Evolutionary conservation across 2,888 invertebrate species (phyloP).

Genomic region (Catocala nupta): DNA sequence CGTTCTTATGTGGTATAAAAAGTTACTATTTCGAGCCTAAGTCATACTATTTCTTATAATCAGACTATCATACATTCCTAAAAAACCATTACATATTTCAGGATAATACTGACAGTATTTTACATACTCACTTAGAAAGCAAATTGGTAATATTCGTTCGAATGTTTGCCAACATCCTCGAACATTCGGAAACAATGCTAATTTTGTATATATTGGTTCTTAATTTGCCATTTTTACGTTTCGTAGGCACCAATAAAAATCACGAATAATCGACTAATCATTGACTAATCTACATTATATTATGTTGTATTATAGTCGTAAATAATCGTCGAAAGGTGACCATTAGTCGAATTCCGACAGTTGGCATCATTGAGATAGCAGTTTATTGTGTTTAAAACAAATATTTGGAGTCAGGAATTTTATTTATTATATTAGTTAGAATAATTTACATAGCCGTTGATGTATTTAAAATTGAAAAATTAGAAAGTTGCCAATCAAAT

Average conservation of each 20-base stretch:
- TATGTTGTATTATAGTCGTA: conserved; percentile 15
- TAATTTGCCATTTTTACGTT: not conserved
- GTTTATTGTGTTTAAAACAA: conserved; percentile 14
- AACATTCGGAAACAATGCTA: not conserved
- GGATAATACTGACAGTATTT: too few species aligned
- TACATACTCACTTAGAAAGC: too few species aligned
- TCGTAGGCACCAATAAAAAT: conserved; percentile 5
- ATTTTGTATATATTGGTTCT: not conserved
- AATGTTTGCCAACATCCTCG: too few species aligned
- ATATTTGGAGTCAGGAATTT: conserved; percentile 7
- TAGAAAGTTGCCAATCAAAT: too few species aligned
- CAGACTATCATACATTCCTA: too few species aligned
- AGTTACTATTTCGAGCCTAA: too few species aligned
- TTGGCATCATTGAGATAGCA: conserved; percentile 10
- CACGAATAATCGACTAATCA: conserved; percentile 1
- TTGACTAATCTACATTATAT: conserved; percentile 18
- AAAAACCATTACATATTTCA: too few species aligned
- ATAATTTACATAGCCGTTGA: not conserved
- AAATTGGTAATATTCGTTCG: too few species aligned
- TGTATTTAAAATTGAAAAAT: not conserved
- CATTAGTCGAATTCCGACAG: conserved; percentile 13
- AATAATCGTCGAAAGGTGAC: conserved; percentile 5
- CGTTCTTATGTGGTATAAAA: too few species aligned
- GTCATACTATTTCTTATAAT: too few species aligned
- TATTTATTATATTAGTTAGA: not conserved